phyloP scores from a whole-genome alignment of 2,888 invertebrate species.

The Holacanthella duospinosa region DNA sequence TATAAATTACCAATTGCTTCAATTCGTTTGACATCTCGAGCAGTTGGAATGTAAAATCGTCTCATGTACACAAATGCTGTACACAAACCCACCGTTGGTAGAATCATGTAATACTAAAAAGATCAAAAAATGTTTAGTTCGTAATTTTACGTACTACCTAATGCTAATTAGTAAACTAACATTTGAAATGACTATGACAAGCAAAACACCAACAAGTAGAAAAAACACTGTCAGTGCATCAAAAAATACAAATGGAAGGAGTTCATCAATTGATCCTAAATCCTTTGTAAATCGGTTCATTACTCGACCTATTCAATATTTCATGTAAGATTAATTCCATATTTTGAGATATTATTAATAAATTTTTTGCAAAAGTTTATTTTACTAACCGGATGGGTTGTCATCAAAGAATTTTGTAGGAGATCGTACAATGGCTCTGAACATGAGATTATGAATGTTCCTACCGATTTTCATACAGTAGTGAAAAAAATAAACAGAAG shows the following conservation, averaged over 20 bases:
- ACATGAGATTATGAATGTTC: conserved; percentile 46
- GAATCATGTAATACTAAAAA: conserved; percentile 42
- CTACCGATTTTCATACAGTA: conserved; percentile 43
- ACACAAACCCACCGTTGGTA: conserved; percentile 42
- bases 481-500: conserved; percentile 39
- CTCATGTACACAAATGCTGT: conserved; percentile 43
- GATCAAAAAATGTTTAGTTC: conserved; percentile 41
- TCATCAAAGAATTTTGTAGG: conserved; percentile 40
- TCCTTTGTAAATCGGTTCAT: conserved; percentile 78
- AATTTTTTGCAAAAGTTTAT: not conserved
- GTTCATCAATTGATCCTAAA: conserved; percentile 65
- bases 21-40: conserved; percentile 45
- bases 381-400: conserved; percentile 28
- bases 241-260: conserved; percentile 54
- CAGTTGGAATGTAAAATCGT: conserved; percentile 44
- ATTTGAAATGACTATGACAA: conserved; percentile 44
- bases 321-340: not conserved
- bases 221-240: conserved; percentile 47
- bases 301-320: conserved; percentile 52
- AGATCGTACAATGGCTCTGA: conserved; percentile 43
- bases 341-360: not conserved
- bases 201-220: conserved; percentile 43
- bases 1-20: conserved; percentile 44
- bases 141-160: not conserved
- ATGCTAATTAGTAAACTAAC: not conserved